Conservation (phyloP, 1,140 invertebrate genomes). For the Pseudomyrmex pallidus region DNA sequence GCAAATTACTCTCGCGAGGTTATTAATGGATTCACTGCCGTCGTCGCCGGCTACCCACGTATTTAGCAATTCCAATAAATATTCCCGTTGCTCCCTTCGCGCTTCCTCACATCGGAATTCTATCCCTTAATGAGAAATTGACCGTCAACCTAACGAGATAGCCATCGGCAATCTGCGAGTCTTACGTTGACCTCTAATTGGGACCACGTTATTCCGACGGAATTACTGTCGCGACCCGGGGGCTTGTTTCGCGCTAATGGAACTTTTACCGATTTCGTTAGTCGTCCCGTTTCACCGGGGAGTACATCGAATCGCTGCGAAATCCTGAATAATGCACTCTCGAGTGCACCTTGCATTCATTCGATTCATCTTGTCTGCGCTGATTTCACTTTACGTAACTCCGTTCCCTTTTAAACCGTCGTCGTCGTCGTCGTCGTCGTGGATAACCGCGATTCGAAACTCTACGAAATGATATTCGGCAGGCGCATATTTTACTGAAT, state of each 20-base stretch:
- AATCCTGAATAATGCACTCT: slow-evolving; percentile 14
- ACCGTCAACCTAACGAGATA: slow-evolving; percentile 53
- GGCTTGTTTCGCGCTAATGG: slow-evolving; percentile 47
- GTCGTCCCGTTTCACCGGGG: neutral
- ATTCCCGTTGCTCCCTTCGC: slow-evolving; percentile 23
- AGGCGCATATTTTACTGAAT: neutral
- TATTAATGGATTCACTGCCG: slow-evolving; percentile 49
- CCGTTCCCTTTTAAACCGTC: neutral
- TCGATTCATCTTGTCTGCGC: neutral
- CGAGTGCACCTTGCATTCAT: slow-evolving; percentile 27
- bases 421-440: neutral
- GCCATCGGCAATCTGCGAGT: slow-evolving; percentile 26
- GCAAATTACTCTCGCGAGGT: slow-evolving; percentile 50
- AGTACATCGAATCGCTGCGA: neutral
- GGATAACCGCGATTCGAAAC: neutral
- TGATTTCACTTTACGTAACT: slow-evolving; percentile 47
- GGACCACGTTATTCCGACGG: slow-evolving; percentile 11
- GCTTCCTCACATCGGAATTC: slow-evolving; percentile 16
- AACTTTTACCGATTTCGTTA: slow-evolving; percentile 32
- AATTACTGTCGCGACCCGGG: slow-evolving; percentile 22
- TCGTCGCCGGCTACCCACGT: neutral
- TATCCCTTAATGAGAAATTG: slow-evolving; percentile 51
- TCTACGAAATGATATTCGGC: neutral
- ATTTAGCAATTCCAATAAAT: slow-evolving; percentile 58
- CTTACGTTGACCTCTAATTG: slow-evolving; percentile 61